phyloP scores from a whole-genome alignment of 2,797 vertebrate genomes.

The Neomorphus geoffroyi region DNA sequence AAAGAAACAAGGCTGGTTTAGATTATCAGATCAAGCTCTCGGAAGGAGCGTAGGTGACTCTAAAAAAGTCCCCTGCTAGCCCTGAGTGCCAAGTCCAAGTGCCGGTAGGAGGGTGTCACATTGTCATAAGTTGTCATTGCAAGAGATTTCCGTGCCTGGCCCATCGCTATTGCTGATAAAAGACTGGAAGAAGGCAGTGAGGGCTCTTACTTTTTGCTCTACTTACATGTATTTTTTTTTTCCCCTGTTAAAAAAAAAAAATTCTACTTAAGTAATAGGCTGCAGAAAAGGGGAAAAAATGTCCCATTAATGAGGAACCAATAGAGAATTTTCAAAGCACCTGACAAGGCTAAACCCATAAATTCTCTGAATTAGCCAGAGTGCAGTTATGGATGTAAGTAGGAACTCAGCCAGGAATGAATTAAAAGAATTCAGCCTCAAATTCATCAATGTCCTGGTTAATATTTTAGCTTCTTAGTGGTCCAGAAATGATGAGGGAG shows the following conservation, averaged over 20 bases:
- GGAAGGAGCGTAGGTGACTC: not conserved
- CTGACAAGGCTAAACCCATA: slow-evolving; percentile 30
- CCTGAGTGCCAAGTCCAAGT: not conserved
- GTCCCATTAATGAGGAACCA: slow-evolving; percentile 40
- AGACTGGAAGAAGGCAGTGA: not conserved
- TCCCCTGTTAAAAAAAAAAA: not conserved
- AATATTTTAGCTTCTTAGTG: slow-evolving; percentile 29
- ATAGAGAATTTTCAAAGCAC: slow-evolving; percentile 39
- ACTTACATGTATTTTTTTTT: not conserved
- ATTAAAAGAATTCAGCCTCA: slow-evolving; percentile 52
- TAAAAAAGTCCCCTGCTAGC: rapidly evolving
- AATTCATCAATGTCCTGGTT: slow-evolving; percentile 49
- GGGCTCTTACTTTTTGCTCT: not conserved
- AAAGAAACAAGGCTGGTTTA: not conserved
- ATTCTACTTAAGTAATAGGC: not conserved
- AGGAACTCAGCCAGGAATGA: slow-evolving; percentile 40
- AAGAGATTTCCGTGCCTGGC: not conserved
- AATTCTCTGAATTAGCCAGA: slow-evolving; percentile 48
- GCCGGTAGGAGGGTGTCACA: not conserved
- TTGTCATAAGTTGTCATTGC: not conserved
- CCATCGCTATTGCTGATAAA: not conserved
- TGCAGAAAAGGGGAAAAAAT: slow-evolving; percentile 23
- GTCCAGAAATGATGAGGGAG: slow-evolving; percentile 24
- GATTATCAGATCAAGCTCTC: not conserved
- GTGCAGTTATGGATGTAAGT: not conserved